Percentiles rank a stretch among this genome's conserved stretches.
These are phyloP conservation scores for Pseudoips prasinana DNA, from an alignment of 2,888 invertebrate genomes.

Conservation along the genomic window DNA sequence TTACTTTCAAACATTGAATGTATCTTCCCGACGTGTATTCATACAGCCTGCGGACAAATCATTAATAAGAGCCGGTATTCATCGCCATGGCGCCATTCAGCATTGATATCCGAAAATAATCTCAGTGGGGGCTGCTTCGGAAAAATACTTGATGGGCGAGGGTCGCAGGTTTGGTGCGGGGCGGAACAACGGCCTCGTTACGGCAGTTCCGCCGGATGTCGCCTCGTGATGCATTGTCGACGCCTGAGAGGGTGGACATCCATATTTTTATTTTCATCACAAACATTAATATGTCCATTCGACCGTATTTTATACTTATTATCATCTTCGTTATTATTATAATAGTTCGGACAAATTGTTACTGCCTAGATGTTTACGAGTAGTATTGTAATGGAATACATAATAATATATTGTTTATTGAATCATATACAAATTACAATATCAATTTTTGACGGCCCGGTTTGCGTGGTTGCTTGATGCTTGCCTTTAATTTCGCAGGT, in stretches of 20 bases:
- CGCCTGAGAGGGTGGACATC: slow-evolving; percentile 68
- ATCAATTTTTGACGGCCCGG: too few species aligned
- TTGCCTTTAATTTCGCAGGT: too few species aligned
- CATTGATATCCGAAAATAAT: slow-evolving; percentile 67
- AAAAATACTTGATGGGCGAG: slow-evolving; percentile 27
- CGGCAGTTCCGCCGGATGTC: slow-evolving; percentile 76
- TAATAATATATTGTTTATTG: too few species aligned
- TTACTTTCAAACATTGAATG: slow-evolving; percentile 40
- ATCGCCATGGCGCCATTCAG: slow-evolving; percentile 66
- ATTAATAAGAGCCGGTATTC: slow-evolving; percentile 70
- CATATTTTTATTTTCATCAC: slow-evolving; percentile 65
- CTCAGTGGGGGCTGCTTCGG: slow-evolving; percentile 43
- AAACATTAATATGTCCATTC: slow-evolving; percentile 60
- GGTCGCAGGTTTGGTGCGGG: slow-evolving; percentile 34
- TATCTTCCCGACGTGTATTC: slow-evolving; percentile 41
- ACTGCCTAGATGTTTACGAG: too few species aligned
- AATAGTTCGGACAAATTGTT: slow-evolving; percentile 16
- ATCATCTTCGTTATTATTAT: too few species aligned
- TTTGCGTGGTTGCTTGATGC: too few species aligned
- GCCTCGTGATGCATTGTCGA: slow-evolving; percentile 74
- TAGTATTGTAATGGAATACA: too few species aligned
- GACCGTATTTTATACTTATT: slow-evolving; percentile 28
- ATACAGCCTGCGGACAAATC: slow-evolving; percentile 61
- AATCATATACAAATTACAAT: too few species aligned
- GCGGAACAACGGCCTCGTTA: slow-evolving; percentile 78